A percentile compares a stretch with the other conserved stretches of the same genome.
Evolutionary conservation across 2,888 invertebrate species (phyloP).

Genomic region (Drosophila eohydei): DNA sequence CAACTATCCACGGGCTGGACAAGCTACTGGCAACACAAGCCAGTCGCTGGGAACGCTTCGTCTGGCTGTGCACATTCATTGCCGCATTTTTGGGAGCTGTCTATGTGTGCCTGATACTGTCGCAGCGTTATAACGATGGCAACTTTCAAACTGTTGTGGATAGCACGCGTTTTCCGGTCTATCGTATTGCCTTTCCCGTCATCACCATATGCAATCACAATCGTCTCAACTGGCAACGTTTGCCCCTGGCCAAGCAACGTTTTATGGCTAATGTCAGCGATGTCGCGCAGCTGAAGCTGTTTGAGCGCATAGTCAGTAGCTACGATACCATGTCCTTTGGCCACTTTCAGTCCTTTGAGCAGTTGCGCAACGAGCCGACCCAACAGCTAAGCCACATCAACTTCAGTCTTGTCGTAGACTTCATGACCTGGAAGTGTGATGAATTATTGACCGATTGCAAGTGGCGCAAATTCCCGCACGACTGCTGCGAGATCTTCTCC

Average conservation of each 20-base stretch:
- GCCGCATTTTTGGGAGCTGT: constrained; percentile 80
- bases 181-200: constrained; percentile 82
- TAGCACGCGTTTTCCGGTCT: constrained; percentile 81
- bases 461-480: constrained; percentile 83
- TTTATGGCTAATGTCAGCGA: constrained; percentile 75
- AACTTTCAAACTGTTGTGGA: constrained; percentile 83
- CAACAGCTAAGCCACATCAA: constrained; percentile 76
- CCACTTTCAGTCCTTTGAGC: constrained; percentile 74
- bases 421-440: constrained; percentile 84
- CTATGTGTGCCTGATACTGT: constrained; percentile 81
- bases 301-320: constrained; percentile 71
- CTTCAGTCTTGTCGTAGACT: constrained; percentile 77
- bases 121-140: constrained; percentile 80
- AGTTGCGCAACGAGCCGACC: constrained; percentile 62
- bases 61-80: constrained; percentile 79
- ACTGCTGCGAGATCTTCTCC: constrained; percentile 85
- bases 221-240: constrained; percentile 83
- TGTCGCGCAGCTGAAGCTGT: constrained; percentile 56
- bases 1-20: constrained; percentile 82
- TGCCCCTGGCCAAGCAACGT: constrained; percentile 70
- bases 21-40: constrained; percentile 65
- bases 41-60: constrained; percentile 73
- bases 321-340: constrained; percentile 82
- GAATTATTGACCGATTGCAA: constrained; percentile 84
- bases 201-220: constrained; percentile 83